Percentiles rank a stretch among this genome's conserved stretches.
Evolutionary conservation across 2,113 vertebrate genomes (phyloP).

Genomic region (Rhagologus leucostigma): DNA sequence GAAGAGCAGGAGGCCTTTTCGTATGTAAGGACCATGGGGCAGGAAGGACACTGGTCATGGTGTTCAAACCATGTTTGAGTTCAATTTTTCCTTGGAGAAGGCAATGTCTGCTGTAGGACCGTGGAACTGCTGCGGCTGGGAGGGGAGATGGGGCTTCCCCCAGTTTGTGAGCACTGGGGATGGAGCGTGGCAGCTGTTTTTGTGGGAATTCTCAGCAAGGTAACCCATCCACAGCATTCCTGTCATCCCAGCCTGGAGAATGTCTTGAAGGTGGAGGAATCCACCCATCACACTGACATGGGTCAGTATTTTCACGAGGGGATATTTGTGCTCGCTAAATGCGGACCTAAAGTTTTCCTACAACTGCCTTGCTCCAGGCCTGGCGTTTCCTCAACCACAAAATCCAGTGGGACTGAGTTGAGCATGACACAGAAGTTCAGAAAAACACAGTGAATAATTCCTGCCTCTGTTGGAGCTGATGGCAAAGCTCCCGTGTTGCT

Average conservation of each 20-base stretch:
- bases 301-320: not conserved
- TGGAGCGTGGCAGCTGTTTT: not conserved
- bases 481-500: not conserved
- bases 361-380: not conserved
- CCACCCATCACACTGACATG: not conserved
- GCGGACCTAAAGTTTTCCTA: not conserved
- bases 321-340: not conserved
- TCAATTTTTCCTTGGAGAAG: not conserved
- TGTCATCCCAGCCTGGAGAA: not conserved
- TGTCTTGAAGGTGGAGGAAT: not conserved
- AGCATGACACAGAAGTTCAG: not conserved
- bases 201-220: not conserved
- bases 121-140: accelerated
- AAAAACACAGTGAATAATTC: not conserved
- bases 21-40: not conserved
- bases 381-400: not conserved
- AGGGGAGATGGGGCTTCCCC: not conserved
- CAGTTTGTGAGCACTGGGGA: not conserved
- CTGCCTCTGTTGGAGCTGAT: not conserved
- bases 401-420: not conserved
- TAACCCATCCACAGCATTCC: not conserved
- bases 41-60: not conserved
- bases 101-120: not conserved
- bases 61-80: accelerated
- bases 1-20: not conserved